These are phyloP conservation scores for Myotis yumanensis DNA, from an alignment of 2,113 vertebrate species.

Conservation along the genomic window DNA sequence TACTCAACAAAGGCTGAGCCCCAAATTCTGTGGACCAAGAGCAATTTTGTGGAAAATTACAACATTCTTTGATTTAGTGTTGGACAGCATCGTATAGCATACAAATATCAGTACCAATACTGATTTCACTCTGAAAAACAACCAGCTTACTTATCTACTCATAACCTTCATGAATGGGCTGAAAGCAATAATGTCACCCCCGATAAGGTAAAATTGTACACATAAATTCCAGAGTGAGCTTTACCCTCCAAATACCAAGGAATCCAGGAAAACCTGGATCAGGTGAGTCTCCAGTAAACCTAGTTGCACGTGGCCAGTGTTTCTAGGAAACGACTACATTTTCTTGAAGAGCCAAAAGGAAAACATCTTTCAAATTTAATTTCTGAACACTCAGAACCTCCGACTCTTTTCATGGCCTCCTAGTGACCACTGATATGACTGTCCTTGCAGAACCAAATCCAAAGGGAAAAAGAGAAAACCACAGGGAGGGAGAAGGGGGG, in stretches of 20 bases:
- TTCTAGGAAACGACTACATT: not conserved
- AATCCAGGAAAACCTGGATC: not conserved
- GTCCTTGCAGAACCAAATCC: not conserved
- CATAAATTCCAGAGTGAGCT: slow-evolving; percentile 5
- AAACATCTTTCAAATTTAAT: not conserved
- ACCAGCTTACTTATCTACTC: not conserved
- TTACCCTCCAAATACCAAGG: not conserved
- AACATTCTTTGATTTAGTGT: not conserved
- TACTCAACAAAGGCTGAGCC: not conserved
- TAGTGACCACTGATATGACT: not conserved
- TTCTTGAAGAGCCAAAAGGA: not conserved
- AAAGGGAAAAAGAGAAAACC: not conserved
- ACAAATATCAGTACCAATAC: not conserved
- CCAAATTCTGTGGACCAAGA: not conserved
- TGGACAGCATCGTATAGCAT: not conserved
- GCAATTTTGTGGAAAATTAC: not conserved
- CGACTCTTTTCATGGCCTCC: not conserved
- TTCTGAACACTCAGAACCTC: not conserved
- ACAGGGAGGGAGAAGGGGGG: not conserved
- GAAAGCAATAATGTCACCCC: not conserved
- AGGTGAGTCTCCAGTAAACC: not conserved
- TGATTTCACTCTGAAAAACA: slow-evolving; percentile 24
- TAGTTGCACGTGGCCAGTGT: not conserved
- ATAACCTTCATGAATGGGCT: not conserved
- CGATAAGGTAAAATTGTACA: not conserved